A percentile compares a stretch with the other conserved stretches of the same genome.
Evolutionary conservation across 64 coral and sea anemone species (phyloP).

Genomic region (Dendronephthya gigantea): DNA sequence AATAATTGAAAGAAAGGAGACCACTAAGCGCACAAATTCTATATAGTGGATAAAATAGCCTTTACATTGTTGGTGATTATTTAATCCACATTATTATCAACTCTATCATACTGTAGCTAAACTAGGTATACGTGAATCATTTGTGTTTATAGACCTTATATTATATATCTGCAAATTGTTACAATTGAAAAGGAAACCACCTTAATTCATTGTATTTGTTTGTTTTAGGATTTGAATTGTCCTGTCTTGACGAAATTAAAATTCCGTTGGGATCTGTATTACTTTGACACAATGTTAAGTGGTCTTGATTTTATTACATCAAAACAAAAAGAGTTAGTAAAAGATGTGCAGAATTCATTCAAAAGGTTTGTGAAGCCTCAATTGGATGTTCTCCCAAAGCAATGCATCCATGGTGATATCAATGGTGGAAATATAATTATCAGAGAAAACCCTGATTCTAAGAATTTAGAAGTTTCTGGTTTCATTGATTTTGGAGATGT

Average conservation of each 20-base stretch:
- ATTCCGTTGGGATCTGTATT: neutral
- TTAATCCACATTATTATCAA: no score
- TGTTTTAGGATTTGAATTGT: conserved; percentile 16
- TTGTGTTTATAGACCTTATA: no score
- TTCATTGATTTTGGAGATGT: conserved; percentile 16
- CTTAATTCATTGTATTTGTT: no score
- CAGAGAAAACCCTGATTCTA: neutral
- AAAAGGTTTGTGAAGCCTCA: neutral
- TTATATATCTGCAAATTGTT: no score
- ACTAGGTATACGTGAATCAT: no score
- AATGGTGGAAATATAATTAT: neutral
- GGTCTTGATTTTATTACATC: neutral
- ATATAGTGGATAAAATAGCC: no score
- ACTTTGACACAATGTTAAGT: neutral
- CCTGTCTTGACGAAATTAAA: neutral
- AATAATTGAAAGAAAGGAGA: no score
- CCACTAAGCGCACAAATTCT: no score
- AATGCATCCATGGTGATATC: conserved; percentile 9
- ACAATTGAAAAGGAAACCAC: no score
- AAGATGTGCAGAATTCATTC: neutral
- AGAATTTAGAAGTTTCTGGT: neutral
- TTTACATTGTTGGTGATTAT: no score
- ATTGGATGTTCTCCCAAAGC: conserved; percentile 1
- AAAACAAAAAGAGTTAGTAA: neutral
- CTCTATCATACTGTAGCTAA: no score